These are phyloP conservation scores for Aphelinus certus DNA, from an alignment of 1,140 invertebrate species.

Conservation along the genomic window DNA sequence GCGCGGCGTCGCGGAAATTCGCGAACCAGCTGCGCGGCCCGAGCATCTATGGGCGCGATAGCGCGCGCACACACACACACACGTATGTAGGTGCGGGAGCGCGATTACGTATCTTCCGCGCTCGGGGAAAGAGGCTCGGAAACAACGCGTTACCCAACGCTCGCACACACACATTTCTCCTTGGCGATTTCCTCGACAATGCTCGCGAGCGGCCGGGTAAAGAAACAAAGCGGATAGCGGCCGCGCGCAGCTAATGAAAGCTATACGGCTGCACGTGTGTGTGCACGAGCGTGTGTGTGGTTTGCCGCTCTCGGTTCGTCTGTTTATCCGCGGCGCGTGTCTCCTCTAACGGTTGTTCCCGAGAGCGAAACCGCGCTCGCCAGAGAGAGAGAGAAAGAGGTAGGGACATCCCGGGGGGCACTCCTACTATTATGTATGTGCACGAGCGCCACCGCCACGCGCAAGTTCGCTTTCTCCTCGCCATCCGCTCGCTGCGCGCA, in stretches of 20 bases:
- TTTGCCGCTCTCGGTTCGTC: too few relatives aligned
- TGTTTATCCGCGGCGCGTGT: constrained; percentile 11
- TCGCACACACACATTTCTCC: too few relatives aligned
- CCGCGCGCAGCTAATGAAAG: too few relatives aligned
- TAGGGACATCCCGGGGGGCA: constrained; percentile 32
- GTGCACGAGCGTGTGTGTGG: background rate
- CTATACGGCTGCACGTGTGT: background rate
- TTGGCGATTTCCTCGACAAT: too few relatives aligned
- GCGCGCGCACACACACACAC: background rate
- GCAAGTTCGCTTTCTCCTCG: constrained; percentile 37
- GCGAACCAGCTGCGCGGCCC: too few relatives aligned
- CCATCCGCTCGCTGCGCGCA: background rate
- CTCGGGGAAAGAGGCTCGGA: too few relatives aligned
- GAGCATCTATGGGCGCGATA: too few relatives aligned
- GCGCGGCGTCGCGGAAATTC: too few relatives aligned
- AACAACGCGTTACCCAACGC: too few relatives aligned
- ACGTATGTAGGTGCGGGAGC: background rate
- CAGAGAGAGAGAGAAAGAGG: constrained; percentile 3
- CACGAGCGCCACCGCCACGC: constrained; percentile 19
- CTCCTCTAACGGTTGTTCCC: constrained; percentile 23
- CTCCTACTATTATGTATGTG: constrained; percentile 42
- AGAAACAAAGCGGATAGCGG: too few relatives aligned
- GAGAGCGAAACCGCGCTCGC: background rate
- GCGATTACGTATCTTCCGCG: too few relatives aligned
- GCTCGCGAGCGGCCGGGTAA: too few relatives aligned